Conservation (phyloP, 1,140 invertebrate species). For the Tenebrio molitor region DNA sequence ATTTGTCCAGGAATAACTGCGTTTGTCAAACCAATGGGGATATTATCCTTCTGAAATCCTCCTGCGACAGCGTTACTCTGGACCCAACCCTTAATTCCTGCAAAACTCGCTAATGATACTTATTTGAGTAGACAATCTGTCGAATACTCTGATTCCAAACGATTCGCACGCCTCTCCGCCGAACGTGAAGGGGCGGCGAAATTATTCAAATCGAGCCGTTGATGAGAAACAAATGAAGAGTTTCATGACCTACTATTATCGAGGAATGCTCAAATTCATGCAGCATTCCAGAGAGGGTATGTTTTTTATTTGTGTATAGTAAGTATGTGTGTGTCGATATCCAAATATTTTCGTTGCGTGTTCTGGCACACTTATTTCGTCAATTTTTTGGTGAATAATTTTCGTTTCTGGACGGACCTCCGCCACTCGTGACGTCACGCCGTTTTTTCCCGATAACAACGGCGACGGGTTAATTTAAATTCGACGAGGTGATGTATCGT, state of each 20-base stretch:
- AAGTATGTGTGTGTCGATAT: constrained; percentile 38
- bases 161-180: constrained; percentile 12
- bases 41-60: too few relatives aligned
- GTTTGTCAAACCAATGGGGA: too few relatives aligned
- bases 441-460: background rate
- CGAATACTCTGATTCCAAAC: too few relatives aligned
- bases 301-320: constrained; percentile 36
- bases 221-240: constrained; percentile 58
- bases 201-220: constrained; percentile 56
- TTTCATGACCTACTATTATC: constrained; percentile 52
- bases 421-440: background rate
- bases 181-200: constrained; percentile 43
- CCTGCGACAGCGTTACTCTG: too few relatives aligned
- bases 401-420: constrained; percentile 7
- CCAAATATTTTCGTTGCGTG: constrained; percentile 52
- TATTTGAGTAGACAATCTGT: too few relatives aligned
- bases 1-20: too few relatives aligned
- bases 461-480: constrained; percentile 22
- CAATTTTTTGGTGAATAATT: constrained; percentile 38
- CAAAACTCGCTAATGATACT: too few relatives aligned
- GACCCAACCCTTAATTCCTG: too few relatives aligned
- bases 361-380: constrained; percentile 45
- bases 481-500: constrained; percentile 51
- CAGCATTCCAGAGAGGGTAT: constrained; percentile 47
- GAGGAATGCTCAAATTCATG: constrained; percentile 55